Evolutionary conservation across 2,113 vertebrate genomes (phyloP).

Genomic region (Chunga burmeisteri): DNA sequence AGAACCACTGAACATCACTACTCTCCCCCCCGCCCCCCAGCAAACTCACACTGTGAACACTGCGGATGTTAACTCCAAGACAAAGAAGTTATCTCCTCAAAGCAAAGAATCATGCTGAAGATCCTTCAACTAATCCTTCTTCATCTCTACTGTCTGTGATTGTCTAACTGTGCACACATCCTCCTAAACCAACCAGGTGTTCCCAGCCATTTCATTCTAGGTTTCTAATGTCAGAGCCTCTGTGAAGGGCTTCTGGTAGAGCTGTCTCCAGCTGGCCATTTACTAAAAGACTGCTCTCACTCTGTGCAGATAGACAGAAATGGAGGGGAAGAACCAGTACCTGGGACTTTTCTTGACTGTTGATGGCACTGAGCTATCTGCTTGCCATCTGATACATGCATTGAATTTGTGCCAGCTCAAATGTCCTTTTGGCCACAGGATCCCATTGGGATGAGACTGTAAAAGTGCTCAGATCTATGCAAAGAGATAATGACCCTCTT

Average conservation of each 20-base stretch:
- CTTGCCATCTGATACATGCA: not conserved
- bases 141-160: not conserved
- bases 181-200: not conserved
- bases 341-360: not conserved
- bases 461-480: slow-evolving; percentile 9
- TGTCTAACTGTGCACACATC: not conserved
- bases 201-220: not conserved
- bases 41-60: not conserved
- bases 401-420: not conserved
- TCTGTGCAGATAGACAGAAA: not conserved
- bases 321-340: not conserved
- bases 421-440: slow-evolving; percentile 2
- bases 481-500: not conserved
- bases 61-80: not conserved
- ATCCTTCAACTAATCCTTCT: not conserved
- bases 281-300: not conserved
- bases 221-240: not conserved
- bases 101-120: not conserved
- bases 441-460: not conserved
- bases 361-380: not conserved
- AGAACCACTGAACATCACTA: not conserved
- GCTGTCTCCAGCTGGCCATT: not conserved
- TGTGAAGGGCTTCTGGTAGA: not conserved
- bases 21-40: not conserved
- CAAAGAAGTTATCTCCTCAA: not conserved